phyloP scores from a whole-genome alignment of 2,888 invertebrate genomes.

The Diachrysia chrysitis region DNA sequence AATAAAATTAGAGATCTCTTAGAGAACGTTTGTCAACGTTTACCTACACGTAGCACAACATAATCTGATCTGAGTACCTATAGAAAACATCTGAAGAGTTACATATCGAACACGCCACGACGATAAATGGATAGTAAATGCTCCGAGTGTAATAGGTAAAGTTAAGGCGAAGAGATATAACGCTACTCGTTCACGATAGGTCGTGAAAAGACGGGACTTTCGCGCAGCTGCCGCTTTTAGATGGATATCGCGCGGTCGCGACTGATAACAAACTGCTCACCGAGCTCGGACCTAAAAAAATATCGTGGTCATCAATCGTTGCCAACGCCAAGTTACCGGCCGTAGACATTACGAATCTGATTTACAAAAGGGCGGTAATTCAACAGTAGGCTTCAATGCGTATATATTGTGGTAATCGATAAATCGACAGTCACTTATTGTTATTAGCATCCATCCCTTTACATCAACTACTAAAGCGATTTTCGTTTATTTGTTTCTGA shows the following conservation, averaged over 20 bases:
- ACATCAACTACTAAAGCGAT: too few relatives aligned
- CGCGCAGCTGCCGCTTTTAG: too few relatives aligned
- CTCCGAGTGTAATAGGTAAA: conserved; percentile 26
- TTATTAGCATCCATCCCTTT: too few relatives aligned
- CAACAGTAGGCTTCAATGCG: too few relatives aligned
- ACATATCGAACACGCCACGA: conserved; percentile 44
- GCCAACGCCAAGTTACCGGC: conserved; percentile 9
- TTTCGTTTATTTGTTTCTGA: too few relatives aligned
- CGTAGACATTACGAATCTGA: neutral
- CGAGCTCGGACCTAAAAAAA: conserved; percentile 2
- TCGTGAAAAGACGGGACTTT: neutral
- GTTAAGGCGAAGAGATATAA: conserved; percentile 7
- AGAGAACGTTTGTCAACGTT: too few relatives aligned
- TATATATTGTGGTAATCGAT: neutral
- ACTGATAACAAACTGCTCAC: conserved; percentile 12
- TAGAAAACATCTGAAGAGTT: neutral
- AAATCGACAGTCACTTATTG: too few relatives aligned
- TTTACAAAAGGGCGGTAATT: neutral
- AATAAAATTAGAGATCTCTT: too few relatives aligned
- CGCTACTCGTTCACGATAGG: conserved; percentile 5
- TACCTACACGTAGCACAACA: too few relatives aligned
- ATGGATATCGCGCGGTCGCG: too few relatives aligned
- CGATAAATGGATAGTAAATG: conserved; percentile 56
- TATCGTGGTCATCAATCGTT: conserved; percentile 19
- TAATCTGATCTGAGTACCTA: too few relatives aligned